Conservation (phyloP, 1,140 invertebrate species). For the Ladona fulva region DNA sequence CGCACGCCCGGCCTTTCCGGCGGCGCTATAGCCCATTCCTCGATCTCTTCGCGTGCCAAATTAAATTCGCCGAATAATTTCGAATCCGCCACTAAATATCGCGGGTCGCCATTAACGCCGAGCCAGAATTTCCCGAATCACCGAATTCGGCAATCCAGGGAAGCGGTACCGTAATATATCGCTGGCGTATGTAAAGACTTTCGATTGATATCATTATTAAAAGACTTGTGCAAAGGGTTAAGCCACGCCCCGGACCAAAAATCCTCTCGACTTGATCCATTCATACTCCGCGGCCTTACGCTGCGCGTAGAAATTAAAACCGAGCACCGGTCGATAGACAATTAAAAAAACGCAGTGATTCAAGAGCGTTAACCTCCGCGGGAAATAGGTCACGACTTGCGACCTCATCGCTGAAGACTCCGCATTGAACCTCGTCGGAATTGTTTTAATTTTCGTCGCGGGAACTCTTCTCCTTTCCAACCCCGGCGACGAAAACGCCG, state of each 20-base stretch:
- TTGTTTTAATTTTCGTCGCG: no score
- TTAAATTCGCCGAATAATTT: no score
- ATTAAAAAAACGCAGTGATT: not conserved
- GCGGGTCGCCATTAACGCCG: no score
- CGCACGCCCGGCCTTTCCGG: not conserved
- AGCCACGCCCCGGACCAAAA: not conserved
- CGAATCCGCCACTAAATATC: no score
- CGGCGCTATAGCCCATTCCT: not conserved
- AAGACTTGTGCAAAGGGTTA: not conserved
- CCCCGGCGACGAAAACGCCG: no score
- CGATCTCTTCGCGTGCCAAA: not conserved
- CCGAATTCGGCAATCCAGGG: no score
- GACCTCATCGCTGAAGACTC: not conserved
- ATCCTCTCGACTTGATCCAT: not conserved
- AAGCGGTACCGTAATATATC: no score
- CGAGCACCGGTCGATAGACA: not conserved
- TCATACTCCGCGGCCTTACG: not conserved
- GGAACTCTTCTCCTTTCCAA: no score
- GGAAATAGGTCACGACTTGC: not conserved
- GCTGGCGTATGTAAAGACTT: no score
- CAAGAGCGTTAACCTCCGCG: not conserved
- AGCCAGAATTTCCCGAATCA: no score
- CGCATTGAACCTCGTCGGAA: no score
- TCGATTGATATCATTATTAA: no score
- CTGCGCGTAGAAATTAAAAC: constrained; percentile 1